Base-by-base conservation (phyloP, 1,140 invertebrate genomes). In the Diorhabda elongata region DNA sequence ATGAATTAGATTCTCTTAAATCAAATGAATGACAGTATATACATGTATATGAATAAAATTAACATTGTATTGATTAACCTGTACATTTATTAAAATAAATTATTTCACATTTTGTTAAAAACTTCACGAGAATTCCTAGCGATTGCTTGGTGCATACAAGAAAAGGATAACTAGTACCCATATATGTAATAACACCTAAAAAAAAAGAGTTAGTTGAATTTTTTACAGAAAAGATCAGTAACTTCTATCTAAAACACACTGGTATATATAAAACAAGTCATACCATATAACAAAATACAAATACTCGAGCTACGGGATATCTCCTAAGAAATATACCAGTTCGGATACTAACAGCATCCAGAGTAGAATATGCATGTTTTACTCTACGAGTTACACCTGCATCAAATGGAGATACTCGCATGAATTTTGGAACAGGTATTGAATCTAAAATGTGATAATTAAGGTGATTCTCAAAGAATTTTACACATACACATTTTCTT, bases 221-320 rank as follows among this genome's bases (percentile, higher is more conserved):
- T 26, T 26, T 0, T 26, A 26, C 26, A 26, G 26, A 26, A 26
- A 26, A 26, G 26, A 26, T 26, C 26, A 26, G 26, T 26, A 26
- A 26, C 26, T 26, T 26, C 6, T 67, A 57, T 11, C 42, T 63
- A n/a, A n/a, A 11, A 56, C n/a, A 57, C 6, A 66, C 11, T 62
- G 47, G n/a, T 61, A 26, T 5, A 26, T 26, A 26, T 26, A 26
- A 26, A 26, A 26, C 26, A 26, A 26, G 73, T 70, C 60, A 69
- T 75, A 79, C 75, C 76, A 79, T 79, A 71, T 94, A 94, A 69
- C 89, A 82, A 65, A 95, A 85, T 7, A 94, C 87, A 81, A 92
- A 87, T 64, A 93, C 88, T 72, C 93, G 85, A 52, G 91, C 90
- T 66, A 93, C 83, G 4, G 93, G 93, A 85, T 94, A 93, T 69